A percentile compares a stretch with the other conserved stretches of the same genome.
phyloP scores from a whole-genome alignment of 2,797 vertebrate genomes.

The Hydrophis major region DNA sequence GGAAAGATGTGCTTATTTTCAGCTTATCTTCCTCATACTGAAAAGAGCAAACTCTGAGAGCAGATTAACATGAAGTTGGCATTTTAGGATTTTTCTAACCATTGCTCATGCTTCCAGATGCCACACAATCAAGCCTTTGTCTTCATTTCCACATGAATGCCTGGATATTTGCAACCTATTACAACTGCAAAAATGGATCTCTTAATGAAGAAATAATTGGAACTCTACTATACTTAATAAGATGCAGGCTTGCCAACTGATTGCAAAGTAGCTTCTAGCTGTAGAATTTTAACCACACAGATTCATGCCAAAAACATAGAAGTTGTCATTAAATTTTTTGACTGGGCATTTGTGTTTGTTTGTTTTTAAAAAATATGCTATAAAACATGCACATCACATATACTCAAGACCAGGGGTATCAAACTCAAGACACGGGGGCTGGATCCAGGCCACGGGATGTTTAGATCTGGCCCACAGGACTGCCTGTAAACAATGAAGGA shows the following conservation, averaged over 20 bases:
- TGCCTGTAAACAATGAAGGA: too few species aligned
- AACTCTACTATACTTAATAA: background rate
- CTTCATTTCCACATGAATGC: background rate
- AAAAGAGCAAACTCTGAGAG: background rate
- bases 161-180: background rate
- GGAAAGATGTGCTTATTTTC: background rate
- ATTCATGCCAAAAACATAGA: background rate
- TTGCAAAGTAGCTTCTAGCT: background rate
- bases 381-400: background rate
- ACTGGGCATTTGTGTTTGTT: background rate
- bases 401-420: background rate
- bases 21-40: background rate
- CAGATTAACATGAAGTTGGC: background rate
- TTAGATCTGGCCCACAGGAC: too few species aligned
- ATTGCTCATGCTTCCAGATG: background rate
- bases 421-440: too few species aligned
- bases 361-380: background rate
- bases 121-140: background rate
- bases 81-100: background rate
- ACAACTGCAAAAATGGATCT: background rate
- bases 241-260: background rate
- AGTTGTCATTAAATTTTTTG: background rate
- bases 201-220: background rate
- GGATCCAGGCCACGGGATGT: too few species aligned
- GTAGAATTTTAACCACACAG: background rate